phyloP scores from a whole-genome alignment of 2,797 vertebrate genomes.

The Zonotrichia albicollis region DNA sequence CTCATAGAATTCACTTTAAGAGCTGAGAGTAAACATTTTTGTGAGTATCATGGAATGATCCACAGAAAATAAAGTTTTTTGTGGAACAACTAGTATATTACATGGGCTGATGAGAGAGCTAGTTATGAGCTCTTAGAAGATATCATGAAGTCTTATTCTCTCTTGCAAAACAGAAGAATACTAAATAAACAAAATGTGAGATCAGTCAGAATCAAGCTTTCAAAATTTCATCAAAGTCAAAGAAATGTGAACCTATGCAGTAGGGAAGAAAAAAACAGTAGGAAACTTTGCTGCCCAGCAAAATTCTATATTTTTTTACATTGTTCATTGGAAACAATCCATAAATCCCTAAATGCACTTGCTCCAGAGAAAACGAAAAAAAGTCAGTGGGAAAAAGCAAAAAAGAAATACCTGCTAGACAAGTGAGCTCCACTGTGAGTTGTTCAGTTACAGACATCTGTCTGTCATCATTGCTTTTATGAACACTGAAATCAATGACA shows the following conservation, averaged over 20 bases:
- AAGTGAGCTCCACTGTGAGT: background rate
- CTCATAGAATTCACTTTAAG: background rate
- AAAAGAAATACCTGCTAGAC: background rate
- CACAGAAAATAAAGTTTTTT: background rate
- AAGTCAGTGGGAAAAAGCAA: background rate
- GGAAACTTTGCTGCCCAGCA: background rate
- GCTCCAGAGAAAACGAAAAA: background rate
- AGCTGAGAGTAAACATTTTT: background rate
- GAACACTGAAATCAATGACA: slow-evolving; percentile 13
- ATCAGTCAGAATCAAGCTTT: background rate
- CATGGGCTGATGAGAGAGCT: background rate
- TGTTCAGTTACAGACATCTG: slow-evolving; percentile 37
- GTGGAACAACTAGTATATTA: background rate
- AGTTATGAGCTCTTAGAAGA: background rate
- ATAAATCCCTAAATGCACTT: background rate
- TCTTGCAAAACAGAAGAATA: background rate
- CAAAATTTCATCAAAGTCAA: background rate
- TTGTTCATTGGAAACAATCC: background rate
- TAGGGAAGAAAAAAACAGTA: background rate
- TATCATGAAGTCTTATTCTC: background rate
- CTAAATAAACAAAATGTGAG: background rate
- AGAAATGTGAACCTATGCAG: background rate
- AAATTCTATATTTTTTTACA: background rate
- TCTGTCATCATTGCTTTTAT: slow-evolving; percentile 53
- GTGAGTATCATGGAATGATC: background rate